Conservation (phyloP, 2,797 vertebrate species). For the Knipowitschia caucasica region DNA sequence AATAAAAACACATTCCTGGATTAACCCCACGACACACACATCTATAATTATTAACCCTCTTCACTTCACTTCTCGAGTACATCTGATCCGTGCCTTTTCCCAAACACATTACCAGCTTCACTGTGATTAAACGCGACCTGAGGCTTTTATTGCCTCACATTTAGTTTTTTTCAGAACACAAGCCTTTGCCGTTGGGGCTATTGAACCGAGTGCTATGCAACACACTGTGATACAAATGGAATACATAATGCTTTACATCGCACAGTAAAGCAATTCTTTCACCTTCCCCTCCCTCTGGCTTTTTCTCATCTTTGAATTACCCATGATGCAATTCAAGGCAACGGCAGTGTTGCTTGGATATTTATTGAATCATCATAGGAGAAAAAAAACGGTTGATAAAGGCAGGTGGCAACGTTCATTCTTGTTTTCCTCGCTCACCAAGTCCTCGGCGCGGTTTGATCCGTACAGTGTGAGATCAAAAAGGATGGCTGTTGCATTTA, state of each 20-base stretch:
- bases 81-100: not conserved
- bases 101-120: not conserved
- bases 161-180: not conserved
- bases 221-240: constrained; percentile 19
- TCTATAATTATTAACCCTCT: no score
- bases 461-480: constrained; percentile 50
- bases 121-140: not conserved
- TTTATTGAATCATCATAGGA: constrained; percentile 48
- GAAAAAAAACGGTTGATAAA: constrained; percentile 40
- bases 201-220: not conserved
- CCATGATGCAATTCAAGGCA: constrained; percentile 67
- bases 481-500: constrained; percentile 48
- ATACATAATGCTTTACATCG: constrained; percentile 27
- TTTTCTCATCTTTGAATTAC: constrained; percentile 44
- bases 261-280: constrained; percentile 22
- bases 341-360: constrained; percentile 45
- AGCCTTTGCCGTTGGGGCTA: not conserved
- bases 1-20: no score
- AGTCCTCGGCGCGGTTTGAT: constrained; percentile 23
- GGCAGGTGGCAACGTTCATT: constrained; percentile 28
- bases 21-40: no score
- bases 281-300: constrained; percentile 18
- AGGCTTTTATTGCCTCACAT: not conserved
- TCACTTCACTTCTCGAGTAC: not conserved
- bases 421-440: constrained; percentile 2